phyloP scores from a whole-genome alignment of 2,888 invertebrate species.

The Thyatira batis region DNA sequence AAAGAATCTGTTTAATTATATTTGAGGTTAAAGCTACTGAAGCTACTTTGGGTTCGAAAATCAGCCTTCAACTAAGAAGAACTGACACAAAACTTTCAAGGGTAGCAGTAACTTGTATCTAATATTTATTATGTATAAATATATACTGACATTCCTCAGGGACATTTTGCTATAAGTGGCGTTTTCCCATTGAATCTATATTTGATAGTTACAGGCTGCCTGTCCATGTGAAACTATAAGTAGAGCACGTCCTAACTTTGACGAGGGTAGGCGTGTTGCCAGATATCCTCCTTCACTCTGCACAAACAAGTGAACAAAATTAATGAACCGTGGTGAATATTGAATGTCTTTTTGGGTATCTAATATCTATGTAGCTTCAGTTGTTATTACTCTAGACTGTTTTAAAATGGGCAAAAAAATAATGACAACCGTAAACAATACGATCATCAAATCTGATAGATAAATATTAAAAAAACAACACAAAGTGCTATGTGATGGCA shows the following conservation, averaged over 20 bases:
- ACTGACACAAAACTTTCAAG: no score
- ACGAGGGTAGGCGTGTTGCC: slow-evolving; percentile 39
- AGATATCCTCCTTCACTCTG: slow-evolving; percentile 26
- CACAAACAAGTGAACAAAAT: slow-evolving; percentile 28
- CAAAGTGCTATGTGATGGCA: no score
- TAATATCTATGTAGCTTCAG: slow-evolving; percentile 5
- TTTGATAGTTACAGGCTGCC: not conserved
- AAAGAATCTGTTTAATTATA: no score
- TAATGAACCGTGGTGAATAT: slow-evolving; percentile 35
- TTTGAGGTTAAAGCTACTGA: no score
- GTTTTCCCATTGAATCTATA: not conserved
- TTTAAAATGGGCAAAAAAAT: no score
- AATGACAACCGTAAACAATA: no score
- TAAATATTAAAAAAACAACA: no score
- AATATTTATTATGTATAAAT: slow-evolving; percentile 24
- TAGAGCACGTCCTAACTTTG: slow-evolving; percentile 35
- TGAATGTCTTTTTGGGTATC: slow-evolving; percentile 20
- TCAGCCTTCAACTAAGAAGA: no score
- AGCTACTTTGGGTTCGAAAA: no score
- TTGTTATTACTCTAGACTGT: not conserved
- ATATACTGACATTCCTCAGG: not conserved
- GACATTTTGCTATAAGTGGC: not conserved
- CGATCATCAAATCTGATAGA: no score
- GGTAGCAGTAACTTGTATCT: no score
- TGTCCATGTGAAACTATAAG: slow-evolving; percentile 19